Base-by-base conservation (phyloP, 2,113 vertebrate species). In the Blennius ocellaris region DNA sequence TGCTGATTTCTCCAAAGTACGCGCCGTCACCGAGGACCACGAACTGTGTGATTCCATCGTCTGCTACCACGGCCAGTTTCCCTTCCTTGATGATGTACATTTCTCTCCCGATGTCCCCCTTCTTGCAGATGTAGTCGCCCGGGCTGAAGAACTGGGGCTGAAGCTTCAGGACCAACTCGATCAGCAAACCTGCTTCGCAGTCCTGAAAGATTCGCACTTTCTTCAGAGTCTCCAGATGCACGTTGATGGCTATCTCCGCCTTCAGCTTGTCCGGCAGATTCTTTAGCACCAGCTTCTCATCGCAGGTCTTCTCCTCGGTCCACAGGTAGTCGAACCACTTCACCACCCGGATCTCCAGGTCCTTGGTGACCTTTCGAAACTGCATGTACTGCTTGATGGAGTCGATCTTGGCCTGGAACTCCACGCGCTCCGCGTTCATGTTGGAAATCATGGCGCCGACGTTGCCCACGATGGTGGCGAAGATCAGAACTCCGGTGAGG, bases 291-390 rank as follows among this genome's bases (percentile, higher is more conserved):
- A 8, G 71, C 65, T 89, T 92, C 75, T 92, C 91, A 11, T 92
- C 86, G 1, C 91, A 92, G 5, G 74, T 87, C 56, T 92, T 92
- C 43, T 86, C 68, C 69, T 92, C 91, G 0, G 88, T 90, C 91
- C 91, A 92, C 50, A 92, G 67, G 58, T 92, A 92, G 73, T 92
- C 91, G 0, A 92, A 92, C 91, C 91, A 92, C 78, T 91, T 92
- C 62, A 92, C 89, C 64, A 92, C 91, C 58, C 91, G 73, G 0
- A 0, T 5, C 59, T 92, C 90, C 48, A 92, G 63, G 11, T 91
- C 89, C 74, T 92, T 92, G 14, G 83, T 87, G 47, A 92, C 91
- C 68, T 90, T 92, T 0, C 91, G 87, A 44, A 91, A 91, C 0
- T 90, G 16, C 91, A 92, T 92, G 77, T 92, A 92, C 50, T 92